Base-by-base conservation (phyloP, 2,888 invertebrate genomes). In the Lapara coniferarum region DNA sequence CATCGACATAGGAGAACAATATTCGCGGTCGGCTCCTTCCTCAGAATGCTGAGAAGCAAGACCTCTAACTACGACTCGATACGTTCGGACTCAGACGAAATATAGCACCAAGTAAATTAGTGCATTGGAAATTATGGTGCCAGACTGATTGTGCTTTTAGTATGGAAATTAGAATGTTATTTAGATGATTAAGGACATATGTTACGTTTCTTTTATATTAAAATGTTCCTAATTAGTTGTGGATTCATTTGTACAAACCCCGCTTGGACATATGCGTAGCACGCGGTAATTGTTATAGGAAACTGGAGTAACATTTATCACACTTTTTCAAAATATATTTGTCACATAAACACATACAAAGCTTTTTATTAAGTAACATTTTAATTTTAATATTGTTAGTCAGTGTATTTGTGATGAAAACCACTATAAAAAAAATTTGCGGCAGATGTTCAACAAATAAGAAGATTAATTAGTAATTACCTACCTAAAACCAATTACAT, bases 51-150 rank as follows among this genome's bases (percentile, higher is more conserved):
- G 75, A 95, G 96, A 79, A 96, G 95, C 84, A 96, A 96, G 86
- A 96, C 96, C 81, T 96, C 96, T 72, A 96, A 96, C 86, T 96
- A 96, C 82, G 96, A 96, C 85, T 96, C 96, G 67, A 96, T 96
- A 88, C 95, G 96, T 77, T 95, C 94, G 49, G 94, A 94, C 73
- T 94, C 94, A 10, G 94, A 94, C 78, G 94, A 94, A 76, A 94
- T 94, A 87, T 94, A 94, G 91, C 92, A 85, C 84, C 82, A 79
- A 78, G 84, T 10, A 82, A 73, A 76, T 75, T 75, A 76, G 77
- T 81, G 79, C 74, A 74, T 82, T 82, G 79, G 78, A 83, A 78
- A 83, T 79, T 75, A 82, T 88, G 89, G 90, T 90, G 89, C 89
- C 88, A 85, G 89, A 91, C 90, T 90, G 90, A 86, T 83, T 82